phyloP scores from a whole-genome alignment of 2,888 invertebrate genomes.

The Dasypogon diadema region DNA sequence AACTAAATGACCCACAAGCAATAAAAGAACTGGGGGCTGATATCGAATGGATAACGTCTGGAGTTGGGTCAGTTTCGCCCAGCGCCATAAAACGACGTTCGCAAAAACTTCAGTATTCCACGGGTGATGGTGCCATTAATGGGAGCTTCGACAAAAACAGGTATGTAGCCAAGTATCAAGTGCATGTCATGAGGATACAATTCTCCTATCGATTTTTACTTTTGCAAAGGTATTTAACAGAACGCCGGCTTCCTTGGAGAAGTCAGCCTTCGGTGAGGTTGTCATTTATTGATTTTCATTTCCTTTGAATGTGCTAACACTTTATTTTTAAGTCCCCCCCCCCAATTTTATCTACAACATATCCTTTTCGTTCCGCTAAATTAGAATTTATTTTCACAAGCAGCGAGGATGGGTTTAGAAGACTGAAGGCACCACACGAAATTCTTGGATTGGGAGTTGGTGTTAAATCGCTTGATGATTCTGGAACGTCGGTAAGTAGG shows the following conservation, averaged over 20 bases:
- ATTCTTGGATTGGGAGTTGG: conserved; percentile 58
- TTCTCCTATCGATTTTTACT: conserved; percentile 29
- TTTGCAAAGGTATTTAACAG: background rate
- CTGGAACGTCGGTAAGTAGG: conserved; percentile 55
- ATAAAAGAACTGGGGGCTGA: conserved; percentile 73
- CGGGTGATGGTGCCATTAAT: conserved; percentile 1
- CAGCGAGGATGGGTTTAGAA: conserved; percentile 37
- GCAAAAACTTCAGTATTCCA: conserved; percentile 56
- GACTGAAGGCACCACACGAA: conserved; percentile 59
- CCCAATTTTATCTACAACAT: too few relatives aligned
- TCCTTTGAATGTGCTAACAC: background rate
- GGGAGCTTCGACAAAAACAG: conserved; percentile 50
- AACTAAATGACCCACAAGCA: conserved; percentile 59
- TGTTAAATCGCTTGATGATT: conserved; percentile 48
- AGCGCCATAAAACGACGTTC: conserved; percentile 68
- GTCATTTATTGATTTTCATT: conserved; percentile 41
- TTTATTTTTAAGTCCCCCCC: too few relatives aligned
- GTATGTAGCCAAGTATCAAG: conserved; percentile 45
- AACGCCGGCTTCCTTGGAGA: background rate
- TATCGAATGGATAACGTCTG: conserved; percentile 81
- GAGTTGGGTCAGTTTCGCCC: conserved; percentile 73
- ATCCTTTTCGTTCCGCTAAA: background rate
- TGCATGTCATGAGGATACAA: background rate
- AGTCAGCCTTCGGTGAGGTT: conserved; percentile 43
- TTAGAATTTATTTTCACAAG: conserved; percentile 40